Evolutionary conservation across 2,888 invertebrate genomes (phyloP), one percentile per base, ranked within the genome.

Genomic region (Eumerus sabulonum): DNA sequence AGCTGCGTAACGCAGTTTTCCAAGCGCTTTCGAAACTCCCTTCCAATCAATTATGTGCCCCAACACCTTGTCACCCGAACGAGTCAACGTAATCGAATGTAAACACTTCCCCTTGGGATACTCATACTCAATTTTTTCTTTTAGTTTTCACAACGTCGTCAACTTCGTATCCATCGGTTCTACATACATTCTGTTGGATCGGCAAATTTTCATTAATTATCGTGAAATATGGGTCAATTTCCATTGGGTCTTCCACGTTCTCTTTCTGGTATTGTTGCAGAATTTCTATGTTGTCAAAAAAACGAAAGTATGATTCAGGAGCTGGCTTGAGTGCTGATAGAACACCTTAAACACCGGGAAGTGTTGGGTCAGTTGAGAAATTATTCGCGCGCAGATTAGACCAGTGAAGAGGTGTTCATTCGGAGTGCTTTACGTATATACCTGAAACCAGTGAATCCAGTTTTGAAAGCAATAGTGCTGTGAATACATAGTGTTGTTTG

Each of bases 1-100:
- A 45, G 67, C 73, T 68, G 72, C 77, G 77, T 77, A 59, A 77
- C 77, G 77, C 77, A 77, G 35, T 73, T 77, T 67, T 66, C 48
- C 36, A 12, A 45, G 14, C 42, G 17, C 40, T 47, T 57, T 12
- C 60, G 56, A 56, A 72, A 63, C 18, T 12, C 47, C 18, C 38
- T 44, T 45, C 12, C 3, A 45, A n/a, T 59, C 56, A 9, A 48
- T n/a, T 44, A n/a, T n/a, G n/a, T n/a, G 36, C 19, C 54, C 47
- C 17, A 57, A 62, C 38, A 18, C 42, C 50, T 62, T 45, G 44
- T 19, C 59, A 40, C 38, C 40, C 54, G 48, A n/a, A 9, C 2
- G 14, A 12, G 12, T 35, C 7, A 13, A 35, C 14, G 27, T 7
- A 40, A n/a, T 9, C n/a, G 9, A 1, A n/a, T 50, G 14, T 60